phyloP scores from a whole-genome alignment of 2,797 vertebrate species.

The Pantherophis alleghaniensis region DNA sequence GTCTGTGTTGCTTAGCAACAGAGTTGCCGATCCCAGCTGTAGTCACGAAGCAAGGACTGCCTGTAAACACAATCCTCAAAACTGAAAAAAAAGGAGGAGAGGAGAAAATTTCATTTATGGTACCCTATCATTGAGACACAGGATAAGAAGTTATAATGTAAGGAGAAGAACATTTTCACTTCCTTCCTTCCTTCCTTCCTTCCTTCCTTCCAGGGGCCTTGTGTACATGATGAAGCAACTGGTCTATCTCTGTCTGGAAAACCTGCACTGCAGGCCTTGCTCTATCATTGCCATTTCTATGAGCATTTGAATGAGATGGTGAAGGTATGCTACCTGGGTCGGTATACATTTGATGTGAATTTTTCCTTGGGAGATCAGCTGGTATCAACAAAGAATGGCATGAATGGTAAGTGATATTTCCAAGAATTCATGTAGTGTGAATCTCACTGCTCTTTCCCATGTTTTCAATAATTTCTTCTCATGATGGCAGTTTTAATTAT shows the following conservation, averaged over 20 bases:
- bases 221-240: conserved; percentile 90
- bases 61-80: neutral
- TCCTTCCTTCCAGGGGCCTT: conserved; percentile 77
- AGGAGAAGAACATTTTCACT: neutral
- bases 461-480: neutral
- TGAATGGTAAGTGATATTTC: conserved; percentile 57
- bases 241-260: conserved; percentile 85
- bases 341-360: conserved; percentile 75
- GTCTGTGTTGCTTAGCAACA: neutral
- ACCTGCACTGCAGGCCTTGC: conserved; percentile 85
- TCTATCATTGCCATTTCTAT: conserved; percentile 91
- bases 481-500: neutral
- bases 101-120: neutral
- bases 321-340: conserved; percentile 80
- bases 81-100: neutral
- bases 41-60: neutral
- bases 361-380: conserved; percentile 42
- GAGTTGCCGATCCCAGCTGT: neutral
- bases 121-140: neutral
- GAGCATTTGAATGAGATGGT: conserved; percentile 82
- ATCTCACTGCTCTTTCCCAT: neutral
- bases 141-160: neutral
- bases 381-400: conserved; percentile 35
- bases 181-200: neutral
- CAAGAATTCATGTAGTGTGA: neutral